Percentiles rank a stretch among this genome's conserved stretches.
phyloP scores from a whole-genome alignment of 2,888 invertebrate genomes.

The Smittia aterrima region DNA sequence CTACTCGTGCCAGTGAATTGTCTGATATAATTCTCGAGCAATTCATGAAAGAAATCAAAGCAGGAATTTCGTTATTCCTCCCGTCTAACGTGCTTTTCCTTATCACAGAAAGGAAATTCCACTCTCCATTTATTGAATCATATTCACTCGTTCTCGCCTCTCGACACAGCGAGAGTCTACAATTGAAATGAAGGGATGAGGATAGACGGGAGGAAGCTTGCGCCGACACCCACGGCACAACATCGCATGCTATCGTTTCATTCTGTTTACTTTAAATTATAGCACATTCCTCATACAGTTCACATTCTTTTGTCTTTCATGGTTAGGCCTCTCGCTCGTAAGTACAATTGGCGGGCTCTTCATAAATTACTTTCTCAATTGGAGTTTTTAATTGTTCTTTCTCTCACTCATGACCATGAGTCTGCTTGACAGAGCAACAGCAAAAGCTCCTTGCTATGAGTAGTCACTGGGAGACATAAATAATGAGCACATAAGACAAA shows the following conservation, averaged over 20 bases:
- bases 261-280: constrained; percentile 41
- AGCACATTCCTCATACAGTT: constrained; percentile 8
- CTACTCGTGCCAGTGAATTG: constrained; percentile 18
- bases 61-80: neutral
- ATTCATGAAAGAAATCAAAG: constrained; percentile 16
- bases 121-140: constrained; percentile 10
- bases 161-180: too few species aligned
- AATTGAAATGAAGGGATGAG: too few species aligned
- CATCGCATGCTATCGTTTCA: constrained; percentile 18
- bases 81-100: neutral
- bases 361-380: constrained; percentile 40
- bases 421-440: neutral
- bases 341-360: neutral
- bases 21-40: constrained; percentile 27
- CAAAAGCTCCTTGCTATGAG: neutral
- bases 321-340: neutral
- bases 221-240: neutral
- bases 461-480: neutral
- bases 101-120: neutral
- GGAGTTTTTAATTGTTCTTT: constrained; percentile 34
- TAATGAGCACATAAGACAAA: neutral
- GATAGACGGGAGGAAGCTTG: neutral
- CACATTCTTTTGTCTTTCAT: neutral
- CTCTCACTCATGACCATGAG: neutral
- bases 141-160: neutral